These are phyloP conservation scores for Globicephala melas DNA, from an alignment of 2,113 vertebrate species.

Conservation along the genomic window DNA sequence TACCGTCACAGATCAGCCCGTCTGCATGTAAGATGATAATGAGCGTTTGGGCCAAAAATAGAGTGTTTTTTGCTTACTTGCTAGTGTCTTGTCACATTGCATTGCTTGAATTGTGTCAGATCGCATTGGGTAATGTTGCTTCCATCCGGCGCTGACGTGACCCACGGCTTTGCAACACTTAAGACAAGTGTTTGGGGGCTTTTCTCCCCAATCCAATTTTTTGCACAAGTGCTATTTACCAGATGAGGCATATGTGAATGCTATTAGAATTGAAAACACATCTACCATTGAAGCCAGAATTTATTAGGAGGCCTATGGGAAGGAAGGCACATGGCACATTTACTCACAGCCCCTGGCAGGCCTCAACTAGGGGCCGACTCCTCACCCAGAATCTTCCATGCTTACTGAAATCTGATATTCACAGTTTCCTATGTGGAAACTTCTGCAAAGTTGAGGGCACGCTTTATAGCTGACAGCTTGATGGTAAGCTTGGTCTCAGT, in stretches of 20 bases:
- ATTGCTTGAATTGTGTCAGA: constrained; percentile 76
- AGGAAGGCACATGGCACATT: background rate
- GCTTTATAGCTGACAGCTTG: background rate
- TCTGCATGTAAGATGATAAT: constrained; percentile 70
- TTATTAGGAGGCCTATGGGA: background rate
- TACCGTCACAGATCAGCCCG: constrained; percentile 73
- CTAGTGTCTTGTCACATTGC: constrained; percentile 77
- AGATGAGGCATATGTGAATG: constrained; percentile 36
- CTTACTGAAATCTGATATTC: background rate
- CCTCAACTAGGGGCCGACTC: background rate
- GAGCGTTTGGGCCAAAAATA: constrained; percentile 79
- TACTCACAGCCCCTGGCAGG: background rate
- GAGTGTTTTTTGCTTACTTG: constrained; percentile 67
- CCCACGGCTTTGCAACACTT: constrained; percentile 67
- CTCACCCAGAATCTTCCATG: background rate
- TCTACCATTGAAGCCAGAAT: background rate
- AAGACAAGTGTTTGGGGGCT: constrained; percentile 57
- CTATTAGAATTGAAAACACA: constrained; percentile 6
- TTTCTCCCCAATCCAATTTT: constrained; percentile 41
- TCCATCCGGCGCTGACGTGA: constrained; percentile 69
- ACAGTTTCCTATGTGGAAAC: background rate
- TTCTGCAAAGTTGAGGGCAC: background rate
- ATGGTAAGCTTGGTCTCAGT: background rate
- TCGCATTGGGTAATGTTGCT: constrained; percentile 56
- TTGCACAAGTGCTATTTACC: constrained; percentile 28